Conservation (phyloP, 2,797 vertebrate genomes). For the Cryptoblepharus egeriae region DNA sequence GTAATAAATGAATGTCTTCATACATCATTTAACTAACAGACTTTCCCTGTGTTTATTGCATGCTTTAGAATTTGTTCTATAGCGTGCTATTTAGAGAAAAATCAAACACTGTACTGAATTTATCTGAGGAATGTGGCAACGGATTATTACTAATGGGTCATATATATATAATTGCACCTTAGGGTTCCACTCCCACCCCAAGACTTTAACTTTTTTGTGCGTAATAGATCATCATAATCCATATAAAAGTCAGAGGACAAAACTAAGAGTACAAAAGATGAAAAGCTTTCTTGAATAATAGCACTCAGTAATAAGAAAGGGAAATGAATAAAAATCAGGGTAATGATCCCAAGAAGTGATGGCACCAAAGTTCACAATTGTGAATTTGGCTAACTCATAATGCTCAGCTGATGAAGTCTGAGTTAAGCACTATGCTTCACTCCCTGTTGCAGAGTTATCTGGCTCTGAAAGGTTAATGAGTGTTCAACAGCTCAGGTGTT, state of each 20-base stretch:
- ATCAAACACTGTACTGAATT: not conserved
- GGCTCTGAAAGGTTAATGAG: not conserved
- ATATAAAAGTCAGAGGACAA: not conserved
- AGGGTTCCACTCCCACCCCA: not conserved
- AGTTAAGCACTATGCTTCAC: not conserved
- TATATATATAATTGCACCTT: not conserved
- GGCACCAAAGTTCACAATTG: not conserved
- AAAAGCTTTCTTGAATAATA: constrained; percentile 11
- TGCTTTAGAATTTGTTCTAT: not conserved
- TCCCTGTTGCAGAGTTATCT: not conserved
- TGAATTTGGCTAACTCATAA: not conserved
- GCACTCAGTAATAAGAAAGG: constrained; percentile 16
- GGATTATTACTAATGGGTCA: constrained; percentile 16
- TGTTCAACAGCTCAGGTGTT: not conserved
- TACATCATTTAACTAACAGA: constrained; percentile 8
- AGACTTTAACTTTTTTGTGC: not conserved
- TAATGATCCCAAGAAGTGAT: not conserved
- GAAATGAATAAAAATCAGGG: not conserved
- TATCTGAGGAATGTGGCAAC: not conserved
- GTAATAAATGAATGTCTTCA: constrained; percentile 30
- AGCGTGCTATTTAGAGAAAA: not conserved
- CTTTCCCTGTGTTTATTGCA: not conserved
- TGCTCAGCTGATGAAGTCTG: not conserved
- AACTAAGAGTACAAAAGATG: not conserved
- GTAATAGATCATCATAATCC: not conserved